A percentile compares a stretch with the other conserved stretches of the same genome.
Evolutionary conservation across 2,888 invertebrate genomes (phyloP).

Genomic region (Mantis religiosa): DNA sequence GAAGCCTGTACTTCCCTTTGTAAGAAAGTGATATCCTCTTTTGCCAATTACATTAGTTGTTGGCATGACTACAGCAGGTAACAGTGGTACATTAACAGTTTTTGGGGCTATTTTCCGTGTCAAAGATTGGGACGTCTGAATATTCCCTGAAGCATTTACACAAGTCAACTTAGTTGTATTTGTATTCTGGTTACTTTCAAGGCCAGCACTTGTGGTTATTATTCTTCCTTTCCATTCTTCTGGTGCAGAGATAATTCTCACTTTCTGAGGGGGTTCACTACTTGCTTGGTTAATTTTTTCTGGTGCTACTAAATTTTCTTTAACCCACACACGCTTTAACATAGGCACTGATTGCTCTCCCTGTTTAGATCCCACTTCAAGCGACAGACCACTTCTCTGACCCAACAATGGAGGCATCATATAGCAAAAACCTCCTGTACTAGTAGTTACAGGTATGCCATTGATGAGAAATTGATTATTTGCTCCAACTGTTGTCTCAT

Average conservation of each 20-base stretch:
- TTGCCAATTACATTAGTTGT: background rate
- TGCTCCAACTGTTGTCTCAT: background rate
- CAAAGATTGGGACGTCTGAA: background rate
- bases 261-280: background rate
- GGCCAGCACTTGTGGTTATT: background rate
- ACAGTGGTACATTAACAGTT: background rate
- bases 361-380: background rate
- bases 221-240: background rate
- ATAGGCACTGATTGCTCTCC: background rate
- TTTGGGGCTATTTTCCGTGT: background rate
- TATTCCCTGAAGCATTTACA: background rate
- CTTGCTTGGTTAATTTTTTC: background rate
- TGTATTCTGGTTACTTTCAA: background rate
- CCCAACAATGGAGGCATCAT: background rate
- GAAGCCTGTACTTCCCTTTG: background rate
- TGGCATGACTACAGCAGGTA: background rate
- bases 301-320: background rate
- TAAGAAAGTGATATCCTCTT: background rate
- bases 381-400: background rate
- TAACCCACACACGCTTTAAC: background rate
- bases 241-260: background rate
- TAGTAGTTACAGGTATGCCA: background rate
- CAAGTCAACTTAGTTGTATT: background rate
- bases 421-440: background rate
- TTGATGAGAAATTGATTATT: background rate